phyloP scores from a whole-genome alignment of 1,140 invertebrate genomes.

The Penaeus chinensis region DNA sequence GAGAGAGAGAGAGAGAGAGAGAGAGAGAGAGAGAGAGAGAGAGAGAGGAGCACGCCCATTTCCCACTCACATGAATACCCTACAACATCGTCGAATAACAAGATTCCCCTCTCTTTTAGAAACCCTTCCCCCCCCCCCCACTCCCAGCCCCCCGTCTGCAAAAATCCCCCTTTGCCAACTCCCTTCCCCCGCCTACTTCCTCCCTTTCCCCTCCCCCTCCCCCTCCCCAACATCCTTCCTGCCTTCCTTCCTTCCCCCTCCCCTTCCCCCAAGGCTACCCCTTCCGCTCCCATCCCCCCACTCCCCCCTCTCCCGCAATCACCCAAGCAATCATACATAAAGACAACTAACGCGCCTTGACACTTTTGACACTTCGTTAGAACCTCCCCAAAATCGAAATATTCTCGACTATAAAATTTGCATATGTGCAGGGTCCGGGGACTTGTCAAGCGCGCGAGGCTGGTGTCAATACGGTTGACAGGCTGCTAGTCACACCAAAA shows the following conservation, averaged over 20 bases:
- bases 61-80: no score
- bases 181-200: no score
- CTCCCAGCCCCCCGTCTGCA: not conserved
- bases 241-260: no score
- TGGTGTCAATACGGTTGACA: constrained; percentile 19
- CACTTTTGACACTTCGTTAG: constrained; percentile 24
- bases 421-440: constrained; percentile 19
- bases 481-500: constrained; percentile 19
- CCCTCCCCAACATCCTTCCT: no score
- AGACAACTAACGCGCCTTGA: constrained; percentile 11
- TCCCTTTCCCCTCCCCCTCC: no score
- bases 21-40: no score
- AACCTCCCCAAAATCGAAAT: constrained; percentile 18
- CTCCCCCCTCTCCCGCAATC: not conserved
- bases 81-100: no score
- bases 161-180: no score
- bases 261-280: no score
- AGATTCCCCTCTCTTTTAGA: no score
- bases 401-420: constrained; percentile 23
- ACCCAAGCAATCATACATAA: constrained; percentile 10
- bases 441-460: not conserved
- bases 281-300: not conserved
- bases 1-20: no score
- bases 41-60: no score
- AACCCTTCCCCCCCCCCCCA: not conserved